Conservation (phyloP, 2,888 invertebrate genomes). For the Chrysina gloriosa region DNA sequence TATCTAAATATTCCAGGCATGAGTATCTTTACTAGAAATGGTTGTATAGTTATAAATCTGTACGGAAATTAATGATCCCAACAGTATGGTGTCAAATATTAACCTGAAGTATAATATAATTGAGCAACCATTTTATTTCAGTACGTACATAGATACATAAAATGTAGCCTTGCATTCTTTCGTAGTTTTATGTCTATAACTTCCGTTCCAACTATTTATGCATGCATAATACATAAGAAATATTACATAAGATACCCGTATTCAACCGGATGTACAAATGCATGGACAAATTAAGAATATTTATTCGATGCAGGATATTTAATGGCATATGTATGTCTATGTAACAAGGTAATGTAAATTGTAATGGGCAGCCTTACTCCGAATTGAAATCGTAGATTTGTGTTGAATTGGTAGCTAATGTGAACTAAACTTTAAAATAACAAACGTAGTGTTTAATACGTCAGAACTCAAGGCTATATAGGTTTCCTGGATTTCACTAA, state of each 20-base stretch:
- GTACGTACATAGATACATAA: not conserved
- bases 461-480: too few species aligned
- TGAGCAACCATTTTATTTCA: not conserved
- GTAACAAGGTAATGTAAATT: constrained; percentile 12
- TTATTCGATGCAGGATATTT: constrained; percentile 33
- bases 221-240: constrained; percentile 16
- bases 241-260: constrained; percentile 9
- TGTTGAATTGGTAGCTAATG: constrained; percentile 10
- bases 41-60: too few species aligned
- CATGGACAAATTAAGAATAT: constrained; percentile 39
- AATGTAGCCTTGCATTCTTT: constrained; percentile 31
- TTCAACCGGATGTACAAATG: constrained; percentile 35
- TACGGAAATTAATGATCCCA: too few species aligned
- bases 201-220: constrained; percentile 32
- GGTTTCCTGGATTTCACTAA: not conserved
- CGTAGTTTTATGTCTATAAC: constrained; percentile 31
- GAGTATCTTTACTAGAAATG: too few species aligned
- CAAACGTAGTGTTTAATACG: too few species aligned
- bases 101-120: too few species aligned
- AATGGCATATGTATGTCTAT: constrained; percentile 1
- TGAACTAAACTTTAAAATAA: not conserved
- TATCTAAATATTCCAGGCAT: too few species aligned
- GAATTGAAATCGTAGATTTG: constrained; percentile 10
- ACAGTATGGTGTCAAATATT: too few species aligned
- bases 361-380: not conserved